A percentile compares a stretch with the other conserved stretches of the same genome.
Evolutionary conservation across 2,797 vertebrate species (phyloP).

Genomic region (Pangasius mekongensis): DNA sequence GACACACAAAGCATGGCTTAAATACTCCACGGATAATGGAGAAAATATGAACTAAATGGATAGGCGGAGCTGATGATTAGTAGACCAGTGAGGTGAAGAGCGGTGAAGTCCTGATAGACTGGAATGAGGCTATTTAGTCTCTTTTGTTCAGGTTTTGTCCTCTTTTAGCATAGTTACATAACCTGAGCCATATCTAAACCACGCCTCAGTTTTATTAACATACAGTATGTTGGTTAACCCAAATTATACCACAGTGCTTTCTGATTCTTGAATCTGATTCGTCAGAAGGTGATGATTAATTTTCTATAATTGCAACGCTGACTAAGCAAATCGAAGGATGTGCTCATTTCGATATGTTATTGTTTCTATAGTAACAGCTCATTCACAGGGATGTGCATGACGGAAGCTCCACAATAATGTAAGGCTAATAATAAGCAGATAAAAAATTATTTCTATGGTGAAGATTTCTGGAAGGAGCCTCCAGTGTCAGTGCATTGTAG

Average conservation of each 20-base stretch:
- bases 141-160: not conserved
- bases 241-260: not conserved
- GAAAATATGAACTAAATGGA: not conserved
- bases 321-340: not conserved
- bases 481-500: not conserved
- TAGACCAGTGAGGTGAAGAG: not conserved
- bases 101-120: not conserved
- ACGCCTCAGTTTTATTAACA: not conserved
- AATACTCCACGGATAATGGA: not conserved
- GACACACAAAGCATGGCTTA: not conserved
- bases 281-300: not conserved
- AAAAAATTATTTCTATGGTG: not conserved
- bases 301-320: not conserved
- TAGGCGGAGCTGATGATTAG: constrained; percentile 8
- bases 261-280: not conserved
- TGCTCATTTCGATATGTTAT: too few species aligned
- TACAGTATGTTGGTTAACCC: not conserved
- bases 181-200: not conserved
- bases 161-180: not conserved
- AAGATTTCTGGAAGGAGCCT: not conserved
- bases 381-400: not conserved
- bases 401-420: too few species aligned
- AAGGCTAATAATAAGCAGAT: not conserved
- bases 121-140: not conserved
- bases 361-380: not conserved